Percentiles rank a stretch among this genome's conserved stretches.
These are phyloP conservation scores for Drosophila elegans DNA, from an alignment of 1,140 invertebrate species.

Conservation along the genomic window DNA sequence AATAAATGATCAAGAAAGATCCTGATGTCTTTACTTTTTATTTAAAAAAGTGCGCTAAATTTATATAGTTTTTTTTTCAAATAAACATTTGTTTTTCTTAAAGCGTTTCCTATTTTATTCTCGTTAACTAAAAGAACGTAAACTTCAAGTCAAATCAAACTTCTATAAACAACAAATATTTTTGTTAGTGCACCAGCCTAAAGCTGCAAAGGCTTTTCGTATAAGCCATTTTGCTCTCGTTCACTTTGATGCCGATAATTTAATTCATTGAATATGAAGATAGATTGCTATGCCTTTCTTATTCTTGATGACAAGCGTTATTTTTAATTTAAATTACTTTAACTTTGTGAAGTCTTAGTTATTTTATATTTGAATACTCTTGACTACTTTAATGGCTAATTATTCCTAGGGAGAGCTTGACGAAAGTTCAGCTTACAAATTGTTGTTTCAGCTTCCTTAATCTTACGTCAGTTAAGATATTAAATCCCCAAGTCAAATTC, in stretches of 20 bases:
- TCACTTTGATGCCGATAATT: conserved; percentile 57
- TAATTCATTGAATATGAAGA: conserved; percentile 71
- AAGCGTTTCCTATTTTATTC: too few relatives aligned
- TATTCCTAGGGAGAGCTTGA: conserved; percentile 2
- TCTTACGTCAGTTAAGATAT: conserved; percentile 2
- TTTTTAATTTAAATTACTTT: conserved; percentile 22
- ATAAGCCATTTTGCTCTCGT: conserved; percentile 21
- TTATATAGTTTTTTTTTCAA: too few relatives aligned
- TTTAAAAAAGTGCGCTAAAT: too few relatives aligned
- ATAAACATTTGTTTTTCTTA: too few relatives aligned
- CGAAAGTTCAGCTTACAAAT: not conserved
- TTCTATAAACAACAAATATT: not conserved
- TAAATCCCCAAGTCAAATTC: conserved; percentile 14
- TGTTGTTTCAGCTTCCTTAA: not conserved
- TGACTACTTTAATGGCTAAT: conserved; percentile 5
- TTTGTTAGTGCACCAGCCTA: conserved; percentile 9
- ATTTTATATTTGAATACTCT: conserved; percentile 2
- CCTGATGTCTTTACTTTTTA: too few relatives aligned
- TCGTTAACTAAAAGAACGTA: too few relatives aligned
- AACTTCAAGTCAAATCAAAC: too few relatives aligned
- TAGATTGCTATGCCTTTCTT: conserved; percentile 28
- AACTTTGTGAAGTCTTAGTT: conserved; percentile 19
- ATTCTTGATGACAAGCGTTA: conserved; percentile 10
- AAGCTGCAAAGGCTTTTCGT: conserved; percentile 17
- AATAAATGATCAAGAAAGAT: too few relatives aligned